Conservation (phyloP, 1,140 invertebrate species). For the Cydia amplana region DNA sequence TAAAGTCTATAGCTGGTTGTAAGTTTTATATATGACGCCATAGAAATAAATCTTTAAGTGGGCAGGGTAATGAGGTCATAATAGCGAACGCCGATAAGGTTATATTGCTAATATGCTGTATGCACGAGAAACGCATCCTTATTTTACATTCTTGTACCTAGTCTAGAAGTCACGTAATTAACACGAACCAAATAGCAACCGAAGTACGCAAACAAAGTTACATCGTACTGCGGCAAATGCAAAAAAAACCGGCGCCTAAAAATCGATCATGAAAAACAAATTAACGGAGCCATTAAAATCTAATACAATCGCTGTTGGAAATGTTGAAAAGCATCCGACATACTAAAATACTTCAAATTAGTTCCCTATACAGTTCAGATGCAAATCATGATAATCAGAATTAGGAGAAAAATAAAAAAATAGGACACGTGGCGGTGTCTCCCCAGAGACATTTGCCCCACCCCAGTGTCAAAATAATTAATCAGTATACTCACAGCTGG, state of each 20-base stretch:
- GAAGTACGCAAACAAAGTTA: constrained; percentile 12
- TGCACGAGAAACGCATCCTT: not conserved
- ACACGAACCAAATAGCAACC: not conserved
- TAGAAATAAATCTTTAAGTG: constrained; percentile 32
- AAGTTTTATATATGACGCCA: constrained; percentile 21
- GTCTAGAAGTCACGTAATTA: not conserved
- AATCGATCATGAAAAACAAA: constrained; percentile 56
- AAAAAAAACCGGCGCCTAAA: constrained; percentile 42
- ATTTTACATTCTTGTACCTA: not conserved
- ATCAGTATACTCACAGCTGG: constrained; percentile 60
- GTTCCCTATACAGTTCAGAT: not conserved
- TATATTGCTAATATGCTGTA: constrained; percentile 25
- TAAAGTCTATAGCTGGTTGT: not conserved
- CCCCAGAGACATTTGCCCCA: constrained; percentile 72
- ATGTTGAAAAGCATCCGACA: not conserved
- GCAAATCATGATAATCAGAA: constrained; percentile 18
- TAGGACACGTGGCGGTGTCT: constrained; percentile 76
- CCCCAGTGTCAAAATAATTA: constrained; percentile 72
- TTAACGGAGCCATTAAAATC: constrained; percentile 30
- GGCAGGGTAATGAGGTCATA: constrained; percentile 33
- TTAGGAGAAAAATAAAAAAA: constrained; percentile 53
- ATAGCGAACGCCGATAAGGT: constrained; percentile 25
- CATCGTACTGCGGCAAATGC: constrained; percentile 29
- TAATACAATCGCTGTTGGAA: no score
- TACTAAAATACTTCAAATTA: not conserved